phyloP scores from a whole-genome alignment of 2,888 invertebrate species.

The Cryptocheilus praepositus region DNA sequence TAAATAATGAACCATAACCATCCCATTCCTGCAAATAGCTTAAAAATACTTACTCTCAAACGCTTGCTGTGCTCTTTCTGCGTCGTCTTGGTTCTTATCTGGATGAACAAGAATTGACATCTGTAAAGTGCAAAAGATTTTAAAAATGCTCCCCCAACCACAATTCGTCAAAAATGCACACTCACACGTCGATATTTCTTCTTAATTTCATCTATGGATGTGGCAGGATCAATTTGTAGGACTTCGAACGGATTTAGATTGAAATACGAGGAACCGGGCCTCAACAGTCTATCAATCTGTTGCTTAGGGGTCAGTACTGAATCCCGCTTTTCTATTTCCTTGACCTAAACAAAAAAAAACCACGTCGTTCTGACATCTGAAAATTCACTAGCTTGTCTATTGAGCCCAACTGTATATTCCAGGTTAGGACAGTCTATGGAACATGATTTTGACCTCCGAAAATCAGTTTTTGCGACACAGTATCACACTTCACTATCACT shows the following conservation, averaged over 20 bases:
- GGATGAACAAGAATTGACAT: slow-evolving; percentile 99
- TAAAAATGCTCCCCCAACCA: neutral
- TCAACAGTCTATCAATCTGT: slow-evolving; percentile 95
- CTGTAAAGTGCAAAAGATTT: slow-evolving; percentile 64
- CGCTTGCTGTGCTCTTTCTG: slow-evolving; percentile 94
- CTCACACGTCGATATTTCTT: slow-evolving; percentile 92
- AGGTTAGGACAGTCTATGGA: slow-evolving; percentile 50
- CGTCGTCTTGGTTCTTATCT: slow-evolving; percentile 98
- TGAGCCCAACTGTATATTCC: slow-evolving; percentile 28
- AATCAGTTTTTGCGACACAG: no score
- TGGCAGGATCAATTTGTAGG: slow-evolving; percentile 92
- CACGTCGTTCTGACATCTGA: slow-evolving; percentile 12
- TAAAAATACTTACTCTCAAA: slow-evolving; percentile 81
- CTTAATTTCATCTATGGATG: slow-evolving; percentile 92
- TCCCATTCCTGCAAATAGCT: neutral
- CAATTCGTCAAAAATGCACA: slow-evolving; percentile 24
- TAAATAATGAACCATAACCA: slow-evolving; percentile 36
- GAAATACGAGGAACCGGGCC: slow-evolving; percentile 98
- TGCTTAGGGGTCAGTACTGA: slow-evolving; percentile 96
- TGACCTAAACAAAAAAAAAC: slow-evolving; percentile 85
- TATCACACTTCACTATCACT: no score
- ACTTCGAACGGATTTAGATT: slow-evolving; percentile 98
- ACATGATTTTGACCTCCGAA: slow-evolving; percentile 10
- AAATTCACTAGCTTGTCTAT: neutral
- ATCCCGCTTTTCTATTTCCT: slow-evolving; percentile 98